Evolutionary conservation across 2,888 invertebrate species (phyloP).

Genomic region (Dysmachus trigonus): DNA sequence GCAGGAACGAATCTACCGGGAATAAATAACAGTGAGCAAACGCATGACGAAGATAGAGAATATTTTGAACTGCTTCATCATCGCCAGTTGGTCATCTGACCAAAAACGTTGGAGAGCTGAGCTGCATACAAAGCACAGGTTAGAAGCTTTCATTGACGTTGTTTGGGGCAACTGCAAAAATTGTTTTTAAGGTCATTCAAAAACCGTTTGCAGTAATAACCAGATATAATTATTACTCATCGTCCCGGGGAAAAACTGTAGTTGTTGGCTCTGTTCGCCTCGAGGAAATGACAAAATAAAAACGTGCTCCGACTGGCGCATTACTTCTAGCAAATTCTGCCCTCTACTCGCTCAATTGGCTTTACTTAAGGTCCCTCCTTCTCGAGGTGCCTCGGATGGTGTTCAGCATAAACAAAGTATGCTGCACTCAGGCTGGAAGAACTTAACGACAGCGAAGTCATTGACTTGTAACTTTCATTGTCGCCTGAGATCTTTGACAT

Average conservation of each 20-base stretch:
- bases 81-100: background rate
- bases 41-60: background rate
- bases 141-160: background rate
- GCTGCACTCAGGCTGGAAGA: background rate
- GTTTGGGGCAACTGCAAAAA: background rate
- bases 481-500: constrained; percentile 10
- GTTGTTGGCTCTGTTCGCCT: background rate
- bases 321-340: background rate
- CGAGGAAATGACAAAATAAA: background rate
- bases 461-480: constrained; percentile 11
- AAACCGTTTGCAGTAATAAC: background rate
- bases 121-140: background rate
- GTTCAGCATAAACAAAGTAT: background rate
- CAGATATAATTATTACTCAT: background rate
- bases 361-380: background rate
- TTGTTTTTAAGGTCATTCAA: background rate
- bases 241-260: background rate
- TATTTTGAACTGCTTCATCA: background rate
- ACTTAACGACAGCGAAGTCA: background rate
- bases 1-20: background rate
- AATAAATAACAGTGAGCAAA: background rate
- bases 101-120: background rate
- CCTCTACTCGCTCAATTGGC: background rate
- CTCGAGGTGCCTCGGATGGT: background rate
- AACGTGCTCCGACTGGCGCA: background rate